Conservation (phyloP, 2,113 vertebrate species). For the Gadus macrocephalus region DNA sequence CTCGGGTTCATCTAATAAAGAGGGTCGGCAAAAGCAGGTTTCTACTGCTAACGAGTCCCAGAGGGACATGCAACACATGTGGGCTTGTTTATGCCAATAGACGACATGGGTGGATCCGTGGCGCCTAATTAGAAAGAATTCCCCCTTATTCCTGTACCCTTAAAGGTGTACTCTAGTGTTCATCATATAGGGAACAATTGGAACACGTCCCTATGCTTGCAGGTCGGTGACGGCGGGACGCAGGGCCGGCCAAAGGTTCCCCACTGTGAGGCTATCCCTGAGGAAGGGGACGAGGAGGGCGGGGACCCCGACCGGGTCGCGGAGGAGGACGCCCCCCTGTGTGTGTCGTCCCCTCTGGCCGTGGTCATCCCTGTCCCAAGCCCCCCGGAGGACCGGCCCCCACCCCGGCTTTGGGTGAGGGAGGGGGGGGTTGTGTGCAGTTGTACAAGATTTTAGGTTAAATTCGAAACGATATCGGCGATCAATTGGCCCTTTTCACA, state of each 20-base stretch:
- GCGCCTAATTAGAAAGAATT: no score
- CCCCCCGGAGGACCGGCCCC: background rate
- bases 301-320: conserved; percentile 18
- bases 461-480: no score
- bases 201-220: background rate
- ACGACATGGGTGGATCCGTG: no score
- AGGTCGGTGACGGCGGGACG: conserved; percentile 43
- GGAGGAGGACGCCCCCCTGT: conserved; percentile 57
- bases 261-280: conserved; percentile 36
- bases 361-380: conserved; percentile 38
- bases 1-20: no score
- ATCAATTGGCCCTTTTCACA: no score
- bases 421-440: background rate
- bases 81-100: no score
- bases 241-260: conserved; percentile 41
- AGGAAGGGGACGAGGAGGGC: conserved; percentile 31
- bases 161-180: background rate
- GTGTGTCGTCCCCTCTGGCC: conserved; percentile 40
- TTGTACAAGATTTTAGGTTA: no score
- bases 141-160: no score
- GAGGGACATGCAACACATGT: no score
- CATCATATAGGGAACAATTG: background rate
- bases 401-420: conserved; percentile 45
- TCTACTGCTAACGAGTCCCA: no score
- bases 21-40: no score